Evolutionary conservation across 2,888 invertebrate species (phyloP).

Genomic region (Temnothorax rugatulus): DNA sequence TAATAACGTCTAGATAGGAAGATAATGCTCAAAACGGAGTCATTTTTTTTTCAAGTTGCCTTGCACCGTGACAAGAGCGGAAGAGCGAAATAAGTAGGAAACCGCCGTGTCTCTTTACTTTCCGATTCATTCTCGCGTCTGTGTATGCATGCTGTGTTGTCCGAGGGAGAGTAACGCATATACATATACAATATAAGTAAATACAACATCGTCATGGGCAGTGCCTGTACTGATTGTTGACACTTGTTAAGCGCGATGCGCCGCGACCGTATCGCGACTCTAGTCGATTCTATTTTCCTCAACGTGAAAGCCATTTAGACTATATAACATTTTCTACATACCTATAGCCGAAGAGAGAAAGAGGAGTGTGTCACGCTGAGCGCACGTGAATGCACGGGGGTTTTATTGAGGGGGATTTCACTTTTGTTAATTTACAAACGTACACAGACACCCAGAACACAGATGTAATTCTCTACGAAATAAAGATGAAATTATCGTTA

Average conservation of each 20-base stretch:
- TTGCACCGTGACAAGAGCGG: background rate
- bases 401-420: conserved; percentile 52
- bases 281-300: conserved; percentile 57
- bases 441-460: background rate
- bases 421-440: conserved; percentile 53
- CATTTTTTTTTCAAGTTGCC: conserved; percentile 22
- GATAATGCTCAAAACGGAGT: background rate
- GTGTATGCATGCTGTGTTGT: conserved; percentile 10
- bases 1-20: conserved; percentile 12
- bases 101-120: conserved; percentile 32
- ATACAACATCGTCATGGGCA: conserved; percentile 36
- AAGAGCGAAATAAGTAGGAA: background rate
- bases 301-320: conserved; percentile 46
- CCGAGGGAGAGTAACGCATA: background rate
- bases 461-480: conserved; percentile 54
- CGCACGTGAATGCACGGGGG: conserved; percentile 20
- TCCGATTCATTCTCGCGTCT: conserved; percentile 20
- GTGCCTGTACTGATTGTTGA: conserved; percentile 57
- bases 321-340: conserved; percentile 47
- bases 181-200: background rate
- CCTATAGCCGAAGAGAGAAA: conserved; percentile 36
- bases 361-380: conserved; percentile 47
- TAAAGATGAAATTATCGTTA: conserved; percentile 50
- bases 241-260: conserved; percentile 38
- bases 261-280: conserved; percentile 44